These are phyloP conservation scores for Eristalis intricaria DNA, from an alignment of 2,888 invertebrate species.

Conservation along the genomic window DNA sequence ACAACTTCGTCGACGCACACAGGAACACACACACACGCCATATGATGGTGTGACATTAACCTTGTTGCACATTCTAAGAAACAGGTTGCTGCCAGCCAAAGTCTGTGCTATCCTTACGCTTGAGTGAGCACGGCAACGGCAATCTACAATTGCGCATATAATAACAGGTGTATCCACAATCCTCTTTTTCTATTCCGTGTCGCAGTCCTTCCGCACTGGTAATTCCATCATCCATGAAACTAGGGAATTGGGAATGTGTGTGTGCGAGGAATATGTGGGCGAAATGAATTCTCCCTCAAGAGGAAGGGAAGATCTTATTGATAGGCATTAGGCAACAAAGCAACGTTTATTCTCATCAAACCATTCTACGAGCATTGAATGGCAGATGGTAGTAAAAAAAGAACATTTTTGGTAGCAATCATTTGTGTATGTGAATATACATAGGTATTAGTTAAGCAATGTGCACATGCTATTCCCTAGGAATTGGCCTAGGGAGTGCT, in stretches of 20 bases:
- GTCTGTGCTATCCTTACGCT: constrained; percentile 54
- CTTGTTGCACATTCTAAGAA: constrained; percentile 36
- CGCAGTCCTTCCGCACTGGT: constrained; percentile 9
- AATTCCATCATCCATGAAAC: constrained; percentile 1
- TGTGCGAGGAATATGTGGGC: background rate
- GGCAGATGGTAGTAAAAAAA: background rate
- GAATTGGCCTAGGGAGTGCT: too few relatives aligned
- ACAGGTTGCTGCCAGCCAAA: constrained; percentile 3
- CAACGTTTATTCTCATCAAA: background rate
- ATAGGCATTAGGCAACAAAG: background rate
- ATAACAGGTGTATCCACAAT: constrained; percentile 64
- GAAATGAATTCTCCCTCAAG: background rate
- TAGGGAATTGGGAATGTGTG: background rate
- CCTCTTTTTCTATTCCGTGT: constrained; percentile 16
- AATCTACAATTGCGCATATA: constrained; percentile 38
- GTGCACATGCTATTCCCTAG: background rate
- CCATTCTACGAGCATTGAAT: background rate
- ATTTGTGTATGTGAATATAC: background rate
- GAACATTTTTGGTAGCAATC: background rate
- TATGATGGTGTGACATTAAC: background rate
- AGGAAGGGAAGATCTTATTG: background rate
- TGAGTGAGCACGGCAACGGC: constrained; percentile 47
- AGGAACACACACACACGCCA: background rate
- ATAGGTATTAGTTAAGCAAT: too few relatives aligned
- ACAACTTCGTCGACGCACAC: background rate